A percentile compares a stretch with the other conserved stretches of the same genome.
Conservation (phyloP, 2,888 invertebrate genomes). For the Cactoblastis cactorum region DNA sequence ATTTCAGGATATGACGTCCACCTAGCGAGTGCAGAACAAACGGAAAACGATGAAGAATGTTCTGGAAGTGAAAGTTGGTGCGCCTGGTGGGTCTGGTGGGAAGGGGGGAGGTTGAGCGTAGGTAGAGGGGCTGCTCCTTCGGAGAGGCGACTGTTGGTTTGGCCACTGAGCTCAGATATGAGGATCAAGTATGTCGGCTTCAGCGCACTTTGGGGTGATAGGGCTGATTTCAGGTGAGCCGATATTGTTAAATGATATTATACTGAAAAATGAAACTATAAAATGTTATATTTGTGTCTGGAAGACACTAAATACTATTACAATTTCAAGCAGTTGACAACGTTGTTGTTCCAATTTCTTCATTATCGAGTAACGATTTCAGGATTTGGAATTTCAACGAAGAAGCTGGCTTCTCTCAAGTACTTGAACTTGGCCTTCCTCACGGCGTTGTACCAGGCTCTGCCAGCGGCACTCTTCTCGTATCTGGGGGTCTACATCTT, state of each 20-base stretch:
- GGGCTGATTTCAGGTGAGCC: conserved; percentile 81
- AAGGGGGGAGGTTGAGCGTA: conserved; percentile 77
- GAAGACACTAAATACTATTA: not conserved
- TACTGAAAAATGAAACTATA: not conserved
- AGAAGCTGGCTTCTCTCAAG: conserved; percentile 84
- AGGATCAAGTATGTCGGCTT: conserved; percentile 82
- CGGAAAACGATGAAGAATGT: conserved; percentile 76
- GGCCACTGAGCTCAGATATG: conserved; percentile 80
- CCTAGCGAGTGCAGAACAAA: conserved; percentile 78
- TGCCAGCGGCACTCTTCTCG: conserved; percentile 79
- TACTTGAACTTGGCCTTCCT: conserved; percentile 81
- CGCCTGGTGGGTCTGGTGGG: conserved; percentile 85
- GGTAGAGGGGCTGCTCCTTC: conserved; percentile 79
- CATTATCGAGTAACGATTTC: conserved; percentile 31
- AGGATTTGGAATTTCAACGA: conserved; percentile 86
- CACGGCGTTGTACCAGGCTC: conserved; percentile 83
- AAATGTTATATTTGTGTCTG: not conserved
- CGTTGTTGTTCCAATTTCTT: not conserved
- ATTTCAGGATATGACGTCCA: conserved; percentile 81
- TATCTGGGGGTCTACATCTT: conserved; percentile 81
- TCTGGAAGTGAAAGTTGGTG: conserved; percentile 71
- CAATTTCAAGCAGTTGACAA: not conserved
- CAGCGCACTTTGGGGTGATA: conserved; percentile 81
- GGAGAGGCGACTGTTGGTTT: conserved; percentile 77
- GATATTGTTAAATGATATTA: no score